phyloP scores from a whole-genome alignment of 2,113 vertebrate species.

The Emydocephalus ijimae region DNA sequence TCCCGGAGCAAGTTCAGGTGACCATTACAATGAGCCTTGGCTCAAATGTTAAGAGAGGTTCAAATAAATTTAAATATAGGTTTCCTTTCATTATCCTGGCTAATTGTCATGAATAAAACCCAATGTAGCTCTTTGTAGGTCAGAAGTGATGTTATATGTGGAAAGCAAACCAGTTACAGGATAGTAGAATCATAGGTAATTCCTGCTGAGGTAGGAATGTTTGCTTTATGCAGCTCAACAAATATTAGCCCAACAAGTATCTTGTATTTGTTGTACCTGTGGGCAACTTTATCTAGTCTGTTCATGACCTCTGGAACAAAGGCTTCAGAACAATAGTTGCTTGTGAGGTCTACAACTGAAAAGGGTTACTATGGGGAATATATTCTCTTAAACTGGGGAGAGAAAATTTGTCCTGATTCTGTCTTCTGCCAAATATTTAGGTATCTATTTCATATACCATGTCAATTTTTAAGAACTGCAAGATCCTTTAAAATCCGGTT shows the following conservation, averaged over 20 bases:
- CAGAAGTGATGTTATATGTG: constrained; percentile 12
- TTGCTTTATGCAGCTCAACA: constrained; percentile 3
- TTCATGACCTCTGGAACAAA: constrained; percentile 23
- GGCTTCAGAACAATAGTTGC: not conserved
- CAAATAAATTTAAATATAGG: not conserved
- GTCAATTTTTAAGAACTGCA: not conserved
- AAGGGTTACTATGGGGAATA: not conserved
- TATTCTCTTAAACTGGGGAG: not conserved
- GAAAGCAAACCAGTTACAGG: constrained; percentile 7
- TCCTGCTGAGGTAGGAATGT: not conserved
- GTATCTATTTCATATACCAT: not conserved
- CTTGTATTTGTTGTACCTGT: constrained; percentile 6
- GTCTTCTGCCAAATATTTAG: not conserved
- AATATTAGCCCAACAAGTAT: not conserved
- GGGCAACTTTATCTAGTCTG: not conserved
- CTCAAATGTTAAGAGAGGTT: not conserved
- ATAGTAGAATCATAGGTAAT: not conserved
- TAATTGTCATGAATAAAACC: not conserved
- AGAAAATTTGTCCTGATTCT: not conserved
- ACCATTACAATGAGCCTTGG: not conserved
- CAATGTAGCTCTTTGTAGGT: not conserved
- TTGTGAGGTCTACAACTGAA: not conserved
- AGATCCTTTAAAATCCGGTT: not conserved
- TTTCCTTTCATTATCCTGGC: not conserved
- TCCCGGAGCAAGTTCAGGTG: not conserved